Percentiles rank a stretch among this genome's conserved stretches.
These are phyloP conservation scores for Acanthosepion pharaonis DNA, from an alignment of 2,888 invertebrate species.

Conservation along the genomic window DNA sequence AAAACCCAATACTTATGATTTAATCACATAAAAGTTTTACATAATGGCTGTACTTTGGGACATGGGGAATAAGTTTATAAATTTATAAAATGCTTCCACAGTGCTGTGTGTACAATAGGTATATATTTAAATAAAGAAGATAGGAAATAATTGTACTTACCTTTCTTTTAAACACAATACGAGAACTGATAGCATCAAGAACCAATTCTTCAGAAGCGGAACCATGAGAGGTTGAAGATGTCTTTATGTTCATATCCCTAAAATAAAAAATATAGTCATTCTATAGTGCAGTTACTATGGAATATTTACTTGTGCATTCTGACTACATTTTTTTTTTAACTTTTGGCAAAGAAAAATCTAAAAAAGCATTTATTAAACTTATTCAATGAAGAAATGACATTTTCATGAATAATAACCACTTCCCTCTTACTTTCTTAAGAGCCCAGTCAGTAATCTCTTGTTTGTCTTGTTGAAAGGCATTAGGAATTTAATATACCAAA, in stretches of 20 bases:
- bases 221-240: background rate
- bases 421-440: too few species aligned
- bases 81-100: too few species aligned
- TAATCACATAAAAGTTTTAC: background rate
- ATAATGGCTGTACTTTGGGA: background rate
- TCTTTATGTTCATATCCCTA: background rate
- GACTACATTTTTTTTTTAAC: background rate
- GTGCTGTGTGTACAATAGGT: background rate
- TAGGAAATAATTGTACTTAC: constrained; percentile 55
- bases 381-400: background rate
- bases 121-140: background rate
- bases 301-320: background rate
- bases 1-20: background rate
- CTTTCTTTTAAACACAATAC: constrained; percentile 70
- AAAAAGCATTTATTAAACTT: background rate
- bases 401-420: too few species aligned
- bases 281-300: background rate
- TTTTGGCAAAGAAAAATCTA: background rate
- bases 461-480: too few species aligned
- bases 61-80: too few species aligned
- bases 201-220: constrained; percentile 79
- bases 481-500: too few species aligned
- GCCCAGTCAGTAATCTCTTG: too few species aligned
- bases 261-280: background rate
- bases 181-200: constrained; percentile 79